Conservation (phyloP, 2,113 vertebrate genomes). For the Ia io region DNA sequence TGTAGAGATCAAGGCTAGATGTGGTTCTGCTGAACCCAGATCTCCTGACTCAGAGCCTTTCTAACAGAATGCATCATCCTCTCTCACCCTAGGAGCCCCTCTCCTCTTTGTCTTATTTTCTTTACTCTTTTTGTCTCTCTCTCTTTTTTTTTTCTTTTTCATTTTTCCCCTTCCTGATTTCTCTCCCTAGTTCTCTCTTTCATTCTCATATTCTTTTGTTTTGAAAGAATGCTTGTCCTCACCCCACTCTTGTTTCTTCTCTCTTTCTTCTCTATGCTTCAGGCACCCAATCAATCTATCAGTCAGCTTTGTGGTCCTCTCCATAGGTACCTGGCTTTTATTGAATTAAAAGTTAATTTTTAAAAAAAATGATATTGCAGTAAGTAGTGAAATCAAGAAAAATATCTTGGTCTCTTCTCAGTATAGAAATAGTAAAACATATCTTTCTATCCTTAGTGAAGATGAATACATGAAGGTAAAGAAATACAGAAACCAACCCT, state of each 20-base stretch:
- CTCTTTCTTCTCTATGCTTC: not conserved
- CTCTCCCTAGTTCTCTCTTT: not conserved
- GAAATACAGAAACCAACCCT: not conserved
- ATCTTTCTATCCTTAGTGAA: not conserved
- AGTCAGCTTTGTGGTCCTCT: not conserved
- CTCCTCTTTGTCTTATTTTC: not conserved
- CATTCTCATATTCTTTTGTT: not conserved
- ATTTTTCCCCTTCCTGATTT: not conserved
- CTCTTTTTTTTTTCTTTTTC: not conserved
- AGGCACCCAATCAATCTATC: not conserved
- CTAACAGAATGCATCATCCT: not conserved
- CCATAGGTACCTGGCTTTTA: not conserved
- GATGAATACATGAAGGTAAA: not conserved
- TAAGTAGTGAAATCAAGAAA: not conserved
- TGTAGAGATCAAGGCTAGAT: not conserved
- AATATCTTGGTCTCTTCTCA: not conserved
- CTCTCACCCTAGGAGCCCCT: too few species aligned
- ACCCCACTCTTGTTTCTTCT: not conserved
- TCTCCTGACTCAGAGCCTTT: not conserved
- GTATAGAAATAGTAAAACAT: not conserved
- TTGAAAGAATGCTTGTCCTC: not conserved
- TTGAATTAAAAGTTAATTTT: not conserved
- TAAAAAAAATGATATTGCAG: not conserved
- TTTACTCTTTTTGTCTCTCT: not conserved
- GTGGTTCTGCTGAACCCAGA: not conserved